phyloP scores from a whole-genome alignment of 2,797 vertebrate genomes.

The Yasuhikotakia modesta region DNA sequence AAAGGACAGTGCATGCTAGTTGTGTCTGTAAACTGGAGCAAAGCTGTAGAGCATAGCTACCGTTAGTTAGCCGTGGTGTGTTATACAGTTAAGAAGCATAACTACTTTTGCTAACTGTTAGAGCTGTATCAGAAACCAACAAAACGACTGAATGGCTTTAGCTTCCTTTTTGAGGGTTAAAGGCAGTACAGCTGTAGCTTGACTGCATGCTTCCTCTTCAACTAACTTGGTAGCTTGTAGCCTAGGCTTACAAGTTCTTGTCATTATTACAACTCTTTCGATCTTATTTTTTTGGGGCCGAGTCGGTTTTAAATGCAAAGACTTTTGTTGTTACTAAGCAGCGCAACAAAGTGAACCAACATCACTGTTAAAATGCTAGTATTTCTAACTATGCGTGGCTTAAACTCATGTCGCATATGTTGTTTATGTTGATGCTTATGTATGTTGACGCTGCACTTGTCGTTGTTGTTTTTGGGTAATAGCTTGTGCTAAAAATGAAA shows the following conservation, averaged over 20 bases:
- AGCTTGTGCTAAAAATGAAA: background rate
- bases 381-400: background rate
- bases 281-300: background rate
- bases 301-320: background rate
- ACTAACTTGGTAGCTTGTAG: conserved; percentile 52
- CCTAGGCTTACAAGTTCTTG: conserved; percentile 40
- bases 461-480: background rate
- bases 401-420: background rate
- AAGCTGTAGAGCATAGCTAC: conserved; percentile 51
- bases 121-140: background rate
- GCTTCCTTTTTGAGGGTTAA: conserved; percentile 12
- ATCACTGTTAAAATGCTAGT: background rate
- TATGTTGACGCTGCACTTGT: background rate
- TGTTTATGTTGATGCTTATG: conserved; percentile 12
- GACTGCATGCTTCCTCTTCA: conserved; percentile 49
- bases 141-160: background rate
- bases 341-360: background rate
- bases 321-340: too few species aligned
- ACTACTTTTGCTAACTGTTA: conserved; percentile 42
- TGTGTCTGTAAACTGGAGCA: conserved; percentile 41
- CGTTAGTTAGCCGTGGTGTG: conserved; percentile 56
- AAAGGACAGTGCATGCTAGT: conserved; percentile 52
- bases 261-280: background rate
- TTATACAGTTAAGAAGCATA: conserved; percentile 28
- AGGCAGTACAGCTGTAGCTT: conserved; percentile 2